Percentiles rank a stretch among this genome's conserved stretches.
Conservation (phyloP, 2,113 vertebrate species). For the Lepus timidus region DNA sequence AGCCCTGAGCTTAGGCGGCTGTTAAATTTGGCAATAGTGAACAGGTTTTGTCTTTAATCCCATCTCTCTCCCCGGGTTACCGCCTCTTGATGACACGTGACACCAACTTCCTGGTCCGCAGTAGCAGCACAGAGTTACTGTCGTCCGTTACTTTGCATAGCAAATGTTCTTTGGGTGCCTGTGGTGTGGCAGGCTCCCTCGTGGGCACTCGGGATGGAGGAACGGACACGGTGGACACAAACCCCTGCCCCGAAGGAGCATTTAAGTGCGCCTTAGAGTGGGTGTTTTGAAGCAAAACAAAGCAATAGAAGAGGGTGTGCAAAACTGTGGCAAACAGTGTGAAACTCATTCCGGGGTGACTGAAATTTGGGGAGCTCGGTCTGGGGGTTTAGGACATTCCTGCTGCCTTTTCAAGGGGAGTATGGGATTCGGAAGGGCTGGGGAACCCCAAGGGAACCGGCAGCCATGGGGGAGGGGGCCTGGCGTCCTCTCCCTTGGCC, state of each 20-base stretch:
- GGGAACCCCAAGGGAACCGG: neutral
- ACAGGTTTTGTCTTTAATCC: neutral
- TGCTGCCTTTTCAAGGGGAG: neutral
- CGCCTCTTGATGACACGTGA: neutral
- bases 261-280: neutral
- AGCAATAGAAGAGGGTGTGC: neutral
- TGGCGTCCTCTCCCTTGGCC: neutral
- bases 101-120: neutral
- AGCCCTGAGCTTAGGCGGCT: too few relatives aligned
- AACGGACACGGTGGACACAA: neutral
- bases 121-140: neutral
- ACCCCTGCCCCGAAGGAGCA: neutral
- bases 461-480: neutral
- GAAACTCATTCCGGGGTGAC: neutral
- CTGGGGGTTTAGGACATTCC: neutral
- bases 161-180: neutral
- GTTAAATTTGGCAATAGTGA: neutral
- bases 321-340: neutral
- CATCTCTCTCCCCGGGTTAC: neutral
- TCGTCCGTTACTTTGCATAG: neutral
- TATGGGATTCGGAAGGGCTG: neutral
- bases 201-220: neutral
- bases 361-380: slow-evolving; percentile 15
- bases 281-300: neutral
- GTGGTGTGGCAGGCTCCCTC: neutral